Percentiles rank a stretch among this genome's conserved stretches.
Evolutionary conservation across 2,113 vertebrate genomes (phyloP).

Genomic region (Mobula birostris): DNA sequence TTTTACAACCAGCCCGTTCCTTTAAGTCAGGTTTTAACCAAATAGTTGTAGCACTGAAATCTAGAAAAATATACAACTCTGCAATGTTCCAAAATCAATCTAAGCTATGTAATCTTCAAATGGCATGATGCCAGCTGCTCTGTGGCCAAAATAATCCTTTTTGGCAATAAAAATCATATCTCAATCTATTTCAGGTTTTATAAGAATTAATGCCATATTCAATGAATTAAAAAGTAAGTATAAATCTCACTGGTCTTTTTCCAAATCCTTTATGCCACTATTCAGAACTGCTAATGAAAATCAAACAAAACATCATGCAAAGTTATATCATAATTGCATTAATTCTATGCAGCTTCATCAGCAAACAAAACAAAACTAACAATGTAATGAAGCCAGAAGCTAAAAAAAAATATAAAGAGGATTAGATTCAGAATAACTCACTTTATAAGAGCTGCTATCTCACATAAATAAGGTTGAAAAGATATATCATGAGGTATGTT

Average conservation of each 20-base stretch:
- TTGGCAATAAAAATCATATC: neutral
- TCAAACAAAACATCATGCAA: neutral
- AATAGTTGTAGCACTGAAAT: neutral
- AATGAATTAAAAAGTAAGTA: neutral
- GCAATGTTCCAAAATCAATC: neutral
- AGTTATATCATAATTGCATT: neutral
- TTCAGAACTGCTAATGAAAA: neutral
- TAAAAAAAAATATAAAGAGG: neutral
- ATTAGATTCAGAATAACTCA: constrained; percentile 29
- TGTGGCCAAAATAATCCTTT: neutral
- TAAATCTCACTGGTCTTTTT: neutral
- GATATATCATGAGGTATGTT: neutral
- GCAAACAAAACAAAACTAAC: neutral
- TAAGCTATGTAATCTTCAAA: neutral
- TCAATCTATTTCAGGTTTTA: neutral
- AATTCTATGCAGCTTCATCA: neutral
- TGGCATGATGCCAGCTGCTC: neutral
- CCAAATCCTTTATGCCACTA: neutral
- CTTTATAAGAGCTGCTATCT: neutral
- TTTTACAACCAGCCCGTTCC: neutral
- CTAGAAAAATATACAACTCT: neutral
- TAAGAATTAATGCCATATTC: neutral
- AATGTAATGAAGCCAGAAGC: neutral
- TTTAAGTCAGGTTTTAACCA: neutral
- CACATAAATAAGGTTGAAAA: constrained; percentile 6